Evolutionary conservation across 2,797 vertebrate genomes (phyloP).

Genomic region (Enteromius fasciolatus): DNA sequence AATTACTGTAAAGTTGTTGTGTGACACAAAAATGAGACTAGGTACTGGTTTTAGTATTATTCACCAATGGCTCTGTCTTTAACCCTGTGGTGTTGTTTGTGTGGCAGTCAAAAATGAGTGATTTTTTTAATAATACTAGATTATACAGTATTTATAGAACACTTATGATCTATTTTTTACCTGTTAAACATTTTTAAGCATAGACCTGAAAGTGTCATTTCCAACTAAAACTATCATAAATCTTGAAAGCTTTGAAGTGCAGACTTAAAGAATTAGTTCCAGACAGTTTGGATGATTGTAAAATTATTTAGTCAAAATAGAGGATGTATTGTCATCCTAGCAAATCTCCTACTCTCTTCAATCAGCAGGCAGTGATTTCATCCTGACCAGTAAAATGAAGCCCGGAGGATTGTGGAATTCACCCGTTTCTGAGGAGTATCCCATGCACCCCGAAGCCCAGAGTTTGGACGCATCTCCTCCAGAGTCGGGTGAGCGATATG

Average conservation of each 20-base stretch:
- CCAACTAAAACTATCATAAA: no score
- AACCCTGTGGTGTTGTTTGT: background rate
- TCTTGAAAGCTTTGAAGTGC: no score
- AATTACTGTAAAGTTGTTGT: no score
- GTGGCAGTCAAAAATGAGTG: no score
- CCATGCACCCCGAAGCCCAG: background rate
- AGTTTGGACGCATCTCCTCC: conserved; percentile 33
- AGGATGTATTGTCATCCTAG: no score
- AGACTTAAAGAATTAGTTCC: no score
- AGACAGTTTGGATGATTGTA: no score
- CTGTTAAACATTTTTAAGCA: background rate
- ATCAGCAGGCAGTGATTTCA: conserved; percentile 41
- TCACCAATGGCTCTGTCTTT: background rate
- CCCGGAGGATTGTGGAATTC: conserved; percentile 48
- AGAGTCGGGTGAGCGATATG: background rate
- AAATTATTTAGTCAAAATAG: no score
- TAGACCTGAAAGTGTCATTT: background rate
- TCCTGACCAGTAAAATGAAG: conserved; percentile 28
- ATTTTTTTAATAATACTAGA: background rate
- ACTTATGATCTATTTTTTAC: background rate
- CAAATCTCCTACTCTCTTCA: background rate
- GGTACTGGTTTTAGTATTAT: background rate
- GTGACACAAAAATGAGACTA: no score
- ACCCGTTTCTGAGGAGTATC: conserved; percentile 30
- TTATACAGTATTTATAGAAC: background rate